Conservation (phyloP, 2,113 vertebrate species). For the Eptatretus burgeri region DNA sequence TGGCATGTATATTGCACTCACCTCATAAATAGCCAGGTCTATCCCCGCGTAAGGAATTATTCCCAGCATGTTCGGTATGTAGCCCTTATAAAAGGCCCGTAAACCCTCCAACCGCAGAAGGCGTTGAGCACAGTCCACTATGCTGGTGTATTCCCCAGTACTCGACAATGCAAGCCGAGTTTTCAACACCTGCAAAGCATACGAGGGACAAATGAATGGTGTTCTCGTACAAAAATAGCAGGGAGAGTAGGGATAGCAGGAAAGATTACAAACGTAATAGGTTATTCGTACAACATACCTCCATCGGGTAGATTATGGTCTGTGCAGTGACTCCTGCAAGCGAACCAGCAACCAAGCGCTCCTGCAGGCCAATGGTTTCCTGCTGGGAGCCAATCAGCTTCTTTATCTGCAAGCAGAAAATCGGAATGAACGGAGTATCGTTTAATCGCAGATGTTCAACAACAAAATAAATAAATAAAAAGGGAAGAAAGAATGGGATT, state of each 20-base stretch:
- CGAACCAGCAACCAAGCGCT: constrained; percentile 55
- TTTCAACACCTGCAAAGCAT: constrained; percentile 44
- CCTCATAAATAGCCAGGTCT: constrained; percentile 82
- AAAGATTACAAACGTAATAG: too few species aligned
- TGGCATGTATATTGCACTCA: constrained; percentile 13
- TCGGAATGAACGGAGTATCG: neutral
- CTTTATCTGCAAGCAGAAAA: constrained; percentile 32
- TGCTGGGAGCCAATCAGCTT: constrained; percentile 54
- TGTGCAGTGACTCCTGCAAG: constrained; percentile 60
- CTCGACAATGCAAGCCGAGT: constrained; percentile 53
- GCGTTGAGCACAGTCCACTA: constrained; percentile 43
- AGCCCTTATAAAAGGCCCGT: constrained; percentile 72
- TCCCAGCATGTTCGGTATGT: constrained; percentile 68
- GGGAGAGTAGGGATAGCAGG: too few species aligned
- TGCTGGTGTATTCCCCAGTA: constrained; percentile 51
- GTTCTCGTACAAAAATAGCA: too few species aligned
- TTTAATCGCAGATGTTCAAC: neutral
- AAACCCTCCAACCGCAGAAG: constrained; percentile 42
- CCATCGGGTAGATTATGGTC: constrained; percentile 94
- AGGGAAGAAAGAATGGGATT: neutral
- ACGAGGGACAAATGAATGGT: neutral
- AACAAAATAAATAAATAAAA: neutral
- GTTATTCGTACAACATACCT: constrained; percentile 20
- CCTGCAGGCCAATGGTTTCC: constrained; percentile 45
- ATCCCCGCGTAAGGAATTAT: constrained; percentile 90